Percentiles rank a stretch among this genome's conserved stretches.
These are phyloP conservation scores for Falco rusticolus DNA, from an alignment of 2,797 vertebrate species.

Conservation along the genomic window DNA sequence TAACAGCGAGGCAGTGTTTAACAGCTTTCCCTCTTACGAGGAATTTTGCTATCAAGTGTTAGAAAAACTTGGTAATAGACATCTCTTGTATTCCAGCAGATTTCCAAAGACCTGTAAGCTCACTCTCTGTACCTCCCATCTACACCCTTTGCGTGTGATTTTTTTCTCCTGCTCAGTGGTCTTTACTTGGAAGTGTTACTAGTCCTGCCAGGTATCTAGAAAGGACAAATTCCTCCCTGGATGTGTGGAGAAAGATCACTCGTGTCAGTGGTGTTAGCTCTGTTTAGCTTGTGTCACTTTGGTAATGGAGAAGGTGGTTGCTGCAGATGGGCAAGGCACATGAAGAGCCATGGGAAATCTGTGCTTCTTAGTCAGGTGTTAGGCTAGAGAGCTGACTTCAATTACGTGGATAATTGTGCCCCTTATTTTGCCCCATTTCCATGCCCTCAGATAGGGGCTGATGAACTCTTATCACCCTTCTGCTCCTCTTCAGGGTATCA, in stretches of 20 bases:
- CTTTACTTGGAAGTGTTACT: not conserved
- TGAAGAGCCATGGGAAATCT: not conserved
- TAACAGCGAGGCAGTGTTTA: not conserved
- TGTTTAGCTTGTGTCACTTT: not conserved
- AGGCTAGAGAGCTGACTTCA: not conserved
- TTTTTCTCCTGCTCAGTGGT: not conserved
- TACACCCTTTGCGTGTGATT: not conserved
- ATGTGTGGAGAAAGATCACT: not conserved
- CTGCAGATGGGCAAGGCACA: not conserved
- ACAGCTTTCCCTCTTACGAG: not conserved
- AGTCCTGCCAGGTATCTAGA: not conserved
- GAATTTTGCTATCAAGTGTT: not conserved
- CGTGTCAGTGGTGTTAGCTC: fast-evolving
- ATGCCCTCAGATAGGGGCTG: not conserved
- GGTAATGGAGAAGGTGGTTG: not conserved
- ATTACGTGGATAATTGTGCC: not conserved
- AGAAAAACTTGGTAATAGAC: not conserved
- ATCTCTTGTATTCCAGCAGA: not conserved
- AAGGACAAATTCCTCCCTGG: not conserved
- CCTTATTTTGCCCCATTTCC: not conserved
- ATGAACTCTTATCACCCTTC: not conserved
- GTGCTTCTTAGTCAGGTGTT: fast-evolving
- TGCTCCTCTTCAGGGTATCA: not conserved
- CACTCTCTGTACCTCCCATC: not conserved
- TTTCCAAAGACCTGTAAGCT: not conserved